Percentiles rank a stretch among this genome's conserved stretches.
These are phyloP conservation scores for Grammomys surdaster DNA, from an alignment of 2,113 vertebrate genomes.

Conservation along the genomic window DNA sequence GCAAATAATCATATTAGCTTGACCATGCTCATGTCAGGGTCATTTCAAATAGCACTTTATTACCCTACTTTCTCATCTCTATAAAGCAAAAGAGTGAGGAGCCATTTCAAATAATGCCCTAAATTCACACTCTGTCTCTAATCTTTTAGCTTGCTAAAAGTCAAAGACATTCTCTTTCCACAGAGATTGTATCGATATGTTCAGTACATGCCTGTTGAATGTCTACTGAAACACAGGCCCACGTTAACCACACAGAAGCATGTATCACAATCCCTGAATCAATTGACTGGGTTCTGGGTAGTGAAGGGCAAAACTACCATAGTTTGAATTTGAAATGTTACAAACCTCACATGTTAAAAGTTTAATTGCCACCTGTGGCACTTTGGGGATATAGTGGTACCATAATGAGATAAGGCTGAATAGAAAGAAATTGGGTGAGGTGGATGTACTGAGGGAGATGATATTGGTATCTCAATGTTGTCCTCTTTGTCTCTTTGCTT, in stretches of 20 bases:
- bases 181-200: not conserved
- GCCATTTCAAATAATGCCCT: slow-evolving; percentile 37
- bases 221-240: not conserved
- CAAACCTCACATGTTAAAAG: not conserved
- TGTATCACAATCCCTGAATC: not conserved
- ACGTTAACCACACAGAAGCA: not conserved
- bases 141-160: slow-evolving; percentile 33
- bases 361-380: not conserved
- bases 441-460: not conserved
- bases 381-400: not conserved
- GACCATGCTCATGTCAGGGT: slow-evolving; percentile 1
- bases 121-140: not conserved
- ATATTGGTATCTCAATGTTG: not conserved
- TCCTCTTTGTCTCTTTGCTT: not conserved
- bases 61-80: slow-evolving; percentile 26
- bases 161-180: not conserved
- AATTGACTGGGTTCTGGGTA: not conserved
- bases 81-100: slow-evolving; percentile 9
- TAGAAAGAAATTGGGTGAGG: not conserved
- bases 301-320: not conserved
- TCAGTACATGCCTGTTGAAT: not conserved
- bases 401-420: not conserved
- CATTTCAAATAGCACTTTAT: slow-evolving; percentile 57
- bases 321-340: not conserved
- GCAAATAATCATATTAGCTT: slow-evolving; percentile 44